These are phyloP conservation scores for Aulostomus chinensis DNA, from an alignment of 2,797 vertebrate species.

Conservation along the genomic window DNA sequence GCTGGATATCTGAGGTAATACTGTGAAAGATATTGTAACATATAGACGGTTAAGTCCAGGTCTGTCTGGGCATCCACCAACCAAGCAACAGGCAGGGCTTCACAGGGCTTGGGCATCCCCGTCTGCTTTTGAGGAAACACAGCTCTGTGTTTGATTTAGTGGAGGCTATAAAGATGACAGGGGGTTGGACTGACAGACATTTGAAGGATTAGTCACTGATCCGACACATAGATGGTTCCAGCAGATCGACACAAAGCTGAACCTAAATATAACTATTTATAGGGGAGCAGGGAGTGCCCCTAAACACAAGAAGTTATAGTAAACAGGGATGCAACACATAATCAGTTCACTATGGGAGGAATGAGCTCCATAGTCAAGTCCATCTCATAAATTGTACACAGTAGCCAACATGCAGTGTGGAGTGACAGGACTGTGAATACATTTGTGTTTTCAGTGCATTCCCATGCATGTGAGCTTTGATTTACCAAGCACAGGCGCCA, in stretches of 20 bases:
- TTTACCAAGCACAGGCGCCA: conserved; percentile 58
- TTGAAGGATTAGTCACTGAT: conserved; percentile 44
- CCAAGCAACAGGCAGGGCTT: not conserved
- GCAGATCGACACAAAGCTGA: conserved; percentile 9
- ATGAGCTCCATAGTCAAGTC: conserved; percentile 58
- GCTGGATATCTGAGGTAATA: conserved; percentile 12
- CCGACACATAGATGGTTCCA: conserved; percentile 33
- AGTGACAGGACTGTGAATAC: conserved; percentile 14
- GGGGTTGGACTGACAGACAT: conserved; percentile 16
- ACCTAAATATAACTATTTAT: conserved; percentile 58
- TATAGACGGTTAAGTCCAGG: no score
- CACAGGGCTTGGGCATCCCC: not conserved
- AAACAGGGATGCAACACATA: no score
- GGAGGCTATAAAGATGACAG: conserved; percentile 43
- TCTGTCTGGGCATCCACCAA: no score
- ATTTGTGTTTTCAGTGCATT: conserved; percentile 4
- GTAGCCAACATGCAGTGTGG: conserved; percentile 4
- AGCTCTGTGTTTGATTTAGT: conserved; percentile 31
- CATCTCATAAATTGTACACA: conserved; percentile 10
- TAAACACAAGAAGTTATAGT: conserved; percentile 37
- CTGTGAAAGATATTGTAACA: conserved; percentile 5
- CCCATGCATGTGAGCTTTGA: conserved; percentile 12
- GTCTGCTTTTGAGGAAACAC: conserved; percentile 18
- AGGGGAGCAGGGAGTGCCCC: conserved; percentile 23
- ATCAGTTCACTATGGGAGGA: no score